Base-by-base conservation (phyloP, 2,888 invertebrate genomes). In the Strigamia crassipes region DNA sequence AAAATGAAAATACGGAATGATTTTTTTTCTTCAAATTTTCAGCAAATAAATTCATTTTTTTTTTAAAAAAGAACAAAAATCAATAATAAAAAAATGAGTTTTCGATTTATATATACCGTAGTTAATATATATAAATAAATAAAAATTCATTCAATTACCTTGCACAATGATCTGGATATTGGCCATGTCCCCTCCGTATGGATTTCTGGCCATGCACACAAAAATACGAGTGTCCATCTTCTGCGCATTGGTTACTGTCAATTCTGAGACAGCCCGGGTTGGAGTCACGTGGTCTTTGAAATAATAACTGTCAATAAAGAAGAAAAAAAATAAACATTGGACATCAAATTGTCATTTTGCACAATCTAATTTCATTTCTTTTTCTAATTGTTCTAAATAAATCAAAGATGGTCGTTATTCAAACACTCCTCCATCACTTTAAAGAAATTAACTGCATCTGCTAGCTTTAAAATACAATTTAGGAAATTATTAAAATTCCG, bases 181-280 rank as follows among this genome's bases (percentile, higher is more conserved):
- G 77, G 81, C 81, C 78, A 81, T 51, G 77, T 81, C 81, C n/a
- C 78, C 81, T 31, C 81, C 81, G 31, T 41, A 81, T n/a, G 81
- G 81, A 31, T 81, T 81, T 31, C 81, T 34, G 15, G 81, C 81
- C 46, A 46, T 78, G 46, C 81, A 81, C 41, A 81, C 81, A 77
- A 81, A 81, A 23, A 81, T 81, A 18, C 81, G 73, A 31, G 81
- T 81, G 42, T 81, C 81, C 81, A 78, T 81, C 81, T 81, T 81
- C 78, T 81, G 81, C 4, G 81, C 81, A 42, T 81, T 81, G 81
- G 81, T 81, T 23, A 81, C 81, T 38, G 81, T 81, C 81, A 81
- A 23, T 46, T 81, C 81, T 21, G 81, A 73, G 21, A 81, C 81
- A 38, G 81, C 81, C n/a, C 81, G 42, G n/a, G 41, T 42, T 15